These are phyloP conservation scores for Antigone vipio DNA, from an alignment of 2,113 vertebrate species.

Conservation along the genomic window DNA sequence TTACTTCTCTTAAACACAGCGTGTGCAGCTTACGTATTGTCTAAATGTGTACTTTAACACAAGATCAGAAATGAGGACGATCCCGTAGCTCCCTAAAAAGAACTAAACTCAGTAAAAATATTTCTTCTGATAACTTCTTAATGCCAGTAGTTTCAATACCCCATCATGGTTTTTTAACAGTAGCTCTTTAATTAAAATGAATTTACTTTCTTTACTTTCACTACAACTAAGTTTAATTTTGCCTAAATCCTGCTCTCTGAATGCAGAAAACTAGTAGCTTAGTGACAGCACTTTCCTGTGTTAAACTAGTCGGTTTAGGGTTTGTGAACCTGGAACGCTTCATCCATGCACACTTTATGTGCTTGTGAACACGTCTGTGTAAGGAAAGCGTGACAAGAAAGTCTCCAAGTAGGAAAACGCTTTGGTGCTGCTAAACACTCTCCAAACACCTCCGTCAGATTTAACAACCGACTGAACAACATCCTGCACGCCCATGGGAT, in stretches of 20 bases:
- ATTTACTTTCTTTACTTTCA: not conserved
- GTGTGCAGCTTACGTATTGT: not conserved
- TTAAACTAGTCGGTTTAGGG: not conserved
- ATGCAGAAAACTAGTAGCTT: not conserved
- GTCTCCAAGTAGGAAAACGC: not conserved
- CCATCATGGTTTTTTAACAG: not conserved
- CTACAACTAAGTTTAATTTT: not conserved
- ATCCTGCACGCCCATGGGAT: not conserved
- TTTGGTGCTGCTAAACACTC: not conserved
- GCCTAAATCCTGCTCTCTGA: not conserved
- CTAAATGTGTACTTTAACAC: not conserved
- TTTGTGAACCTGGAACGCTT: rapidly evolving
- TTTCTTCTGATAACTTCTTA: not conserved
- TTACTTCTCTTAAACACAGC: not conserved
- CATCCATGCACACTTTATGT: not conserved
- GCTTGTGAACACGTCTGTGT: rapidly evolving
- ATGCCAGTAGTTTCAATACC: not conserved
- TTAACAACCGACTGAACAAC: not conserved
- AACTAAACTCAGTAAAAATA: not conserved
- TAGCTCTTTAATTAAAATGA: not conserved
- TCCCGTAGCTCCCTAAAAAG: not conserved
- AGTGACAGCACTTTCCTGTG: not conserved
- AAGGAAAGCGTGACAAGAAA: not conserved
- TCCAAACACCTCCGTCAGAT: not conserved
- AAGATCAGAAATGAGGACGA: not conserved